Base-by-base conservation (phyloP, 2,113 vertebrate genomes). In the Ornithorhynchus anatinus region DNA sequence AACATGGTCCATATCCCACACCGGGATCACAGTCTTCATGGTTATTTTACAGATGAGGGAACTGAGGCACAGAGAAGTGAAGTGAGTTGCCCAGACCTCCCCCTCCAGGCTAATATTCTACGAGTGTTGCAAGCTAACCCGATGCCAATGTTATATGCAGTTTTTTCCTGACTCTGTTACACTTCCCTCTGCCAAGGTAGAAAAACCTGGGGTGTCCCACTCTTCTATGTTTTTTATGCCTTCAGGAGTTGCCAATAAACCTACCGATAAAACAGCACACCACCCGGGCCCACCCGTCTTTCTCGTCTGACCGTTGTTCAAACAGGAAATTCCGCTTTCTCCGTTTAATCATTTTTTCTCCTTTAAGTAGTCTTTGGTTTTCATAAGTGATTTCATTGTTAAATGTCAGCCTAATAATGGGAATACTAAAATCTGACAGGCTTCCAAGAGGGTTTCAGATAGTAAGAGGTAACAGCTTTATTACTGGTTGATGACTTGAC, bases 401-500 rank as follows among this genome's bases (percentile, higher is more conserved):
- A 19, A 0, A 36, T 67, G 39, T 27, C 42, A 59, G 27, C 75
- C 20, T 17, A 37, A 69, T 29, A 27, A 57, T 8, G 54, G 52
- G 70, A 68, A 47, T 37, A 50, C 20, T 68, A 65, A 77, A 13
- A 9, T 60, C 6, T 53, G 75, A 59, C 33, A 69, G 61, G 40
- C 61, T 86, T 84, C 62, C 43, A 86, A 84, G 72, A 56, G 44
- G 75, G 61, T 70, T 81, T 86, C 44, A 67, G 74, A 80, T 82
- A 32, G 50, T 17, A 66, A 79, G 61, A 84, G 74, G 87, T 89
- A 91, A 86, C 90, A 81, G 90, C 89, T 92, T 90, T 89, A 85
- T 90, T 91, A 82, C 84, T 81, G 72, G 27, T 62, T 54, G 83
- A 89, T 79, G 79, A 91, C 88, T 92, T 91, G 91, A 88, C 92